Percentiles rank a stretch among this genome's conserved stretches.
phyloP scores from a whole-genome alignment of 2,888 invertebrate genomes.

The Nymphalis polychloros region DNA sequence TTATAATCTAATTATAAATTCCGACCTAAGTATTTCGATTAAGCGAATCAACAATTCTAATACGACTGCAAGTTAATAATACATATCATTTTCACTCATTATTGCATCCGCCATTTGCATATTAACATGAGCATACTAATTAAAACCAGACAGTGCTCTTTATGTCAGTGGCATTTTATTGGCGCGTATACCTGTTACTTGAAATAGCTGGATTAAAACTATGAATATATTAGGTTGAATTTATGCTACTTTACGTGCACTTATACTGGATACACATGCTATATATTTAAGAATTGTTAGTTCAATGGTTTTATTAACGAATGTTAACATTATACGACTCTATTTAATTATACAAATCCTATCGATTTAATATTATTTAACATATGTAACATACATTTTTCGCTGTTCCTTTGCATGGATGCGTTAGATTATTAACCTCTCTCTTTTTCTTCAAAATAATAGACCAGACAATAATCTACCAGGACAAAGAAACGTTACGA shows the following conservation, averaged over 20 bases:
- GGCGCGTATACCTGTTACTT: conserved; percentile 18
- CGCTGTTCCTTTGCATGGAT: no score
- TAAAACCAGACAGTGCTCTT: conserved; percentile 32
- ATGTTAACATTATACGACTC: conserved; percentile 22
- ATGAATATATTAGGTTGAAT: conserved; percentile 39
- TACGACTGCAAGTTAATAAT: conserved; percentile 22
- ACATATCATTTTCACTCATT: conserved; percentile 38
- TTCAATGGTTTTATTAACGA: conserved; percentile 30
- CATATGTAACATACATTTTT: no score
- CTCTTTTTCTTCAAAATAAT: no score
- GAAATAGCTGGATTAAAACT: conserved; percentile 30
- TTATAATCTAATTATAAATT: not conserved
- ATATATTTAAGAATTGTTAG: conserved; percentile 32
- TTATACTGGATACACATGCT: conserved; percentile 18
- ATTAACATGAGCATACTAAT: conserved; percentile 40
- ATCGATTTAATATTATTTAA: no score
- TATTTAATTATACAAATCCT: conserved; percentile 8
- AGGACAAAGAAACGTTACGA: no score
- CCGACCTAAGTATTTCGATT: conserved; percentile 30
- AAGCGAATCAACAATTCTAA: conserved; percentile 10
- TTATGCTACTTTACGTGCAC: conserved; percentile 31
- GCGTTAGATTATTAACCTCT: no score
- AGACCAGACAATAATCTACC: no score
- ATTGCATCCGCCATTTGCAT: conserved; percentile 29
- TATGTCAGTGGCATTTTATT: conserved; percentile 36